Evolutionary conservation across 2,888 invertebrate genomes (phyloP).

Genomic region (Drosophila nr. medialis): DNA sequence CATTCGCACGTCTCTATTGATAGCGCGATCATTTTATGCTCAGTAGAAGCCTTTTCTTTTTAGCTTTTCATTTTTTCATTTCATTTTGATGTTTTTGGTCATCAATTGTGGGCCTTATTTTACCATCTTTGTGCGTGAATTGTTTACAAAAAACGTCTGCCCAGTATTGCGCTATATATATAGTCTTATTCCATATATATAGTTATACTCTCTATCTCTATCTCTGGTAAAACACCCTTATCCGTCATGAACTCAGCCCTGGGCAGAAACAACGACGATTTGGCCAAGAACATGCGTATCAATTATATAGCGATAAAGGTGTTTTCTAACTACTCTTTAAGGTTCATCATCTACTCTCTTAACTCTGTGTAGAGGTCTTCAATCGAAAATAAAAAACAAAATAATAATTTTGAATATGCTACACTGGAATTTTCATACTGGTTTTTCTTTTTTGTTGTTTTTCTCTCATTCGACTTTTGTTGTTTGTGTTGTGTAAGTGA

Average conservation of each 20-base stretch:
- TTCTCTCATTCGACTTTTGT: conserved; percentile 35
- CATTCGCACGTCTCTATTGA: conserved; percentile 23
- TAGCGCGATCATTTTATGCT: conserved; percentile 70
- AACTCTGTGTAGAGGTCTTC: conserved; percentile 13
- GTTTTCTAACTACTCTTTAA: conserved; percentile 35
- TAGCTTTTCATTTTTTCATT: conserved; percentile 5
- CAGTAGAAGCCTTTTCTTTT: conserved; percentile 26
- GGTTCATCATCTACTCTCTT: conserved; percentile 9
- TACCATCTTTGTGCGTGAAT: conserved; percentile 85
- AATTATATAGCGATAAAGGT: conserved; percentile 72
- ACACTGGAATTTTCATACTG: conserved; percentile 22
- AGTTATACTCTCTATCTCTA: conserved; percentile 9
- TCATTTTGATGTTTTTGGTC: conserved; percentile 43
- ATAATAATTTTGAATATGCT: conserved; percentile 37
- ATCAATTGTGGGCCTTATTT: conserved; percentile 80
- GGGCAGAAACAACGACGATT: conserved; percentile 84
- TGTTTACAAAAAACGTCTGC: conserved; percentile 85
- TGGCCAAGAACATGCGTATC: conserved; percentile 82
- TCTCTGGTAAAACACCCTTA: conserved; percentile 66
- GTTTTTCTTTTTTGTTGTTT: background rate
- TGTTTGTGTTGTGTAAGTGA: conserved; percentile 61
- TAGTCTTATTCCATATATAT: conserved; percentile 36
- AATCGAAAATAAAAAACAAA: conserved; percentile 15
- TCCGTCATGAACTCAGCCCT: conserved; percentile 83
- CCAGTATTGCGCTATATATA: conserved; percentile 80